Evolutionary conservation across 1,140 invertebrate species (phyloP), one percentile per base, ranked within the genome.

Genomic region (Gonioctena quinquepunctata): DNA sequence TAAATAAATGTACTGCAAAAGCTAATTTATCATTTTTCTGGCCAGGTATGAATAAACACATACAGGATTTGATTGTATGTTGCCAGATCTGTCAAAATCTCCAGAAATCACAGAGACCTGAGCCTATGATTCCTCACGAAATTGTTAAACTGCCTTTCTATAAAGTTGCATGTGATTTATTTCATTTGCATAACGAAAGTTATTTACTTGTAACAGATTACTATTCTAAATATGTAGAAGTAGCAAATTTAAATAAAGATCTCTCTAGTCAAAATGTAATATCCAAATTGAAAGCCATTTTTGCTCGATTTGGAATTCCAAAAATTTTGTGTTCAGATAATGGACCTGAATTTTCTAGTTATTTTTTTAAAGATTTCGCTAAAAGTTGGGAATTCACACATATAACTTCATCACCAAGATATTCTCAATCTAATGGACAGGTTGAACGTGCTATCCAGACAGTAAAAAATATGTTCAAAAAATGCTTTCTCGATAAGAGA

Each of bases 161-260:
- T 61, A 83, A 81, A 69, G 65, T 83, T 23, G 78, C 5, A 0
- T 57, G 26, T 50, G 71, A 83, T 71, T 67, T 81, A 22, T 79
- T 80, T 70, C 70, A 82, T 66, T 77, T 80, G 16, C 65, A 77
- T n/a, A 74, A 73, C 33, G 71, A 79, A 25, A 70, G 73, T 27
- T 83, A 79, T 73, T 26, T 84, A 2, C 23, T 84, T 13, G 71
- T 80, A 6, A 72, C 81, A 23, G 81, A 83, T 67, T 81, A 83
- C 72, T 81, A 74, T 73, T 79, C 75, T 25, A 81, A 81, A 68
- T 82, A 70, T 68, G 33, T 80, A 23, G 78, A 82, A 71, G 23
- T 81, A 6, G 57, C n/a, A 16, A 21, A 63, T 42, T n/a, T 42
- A 42, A 42, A 42, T n/a, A 42, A 42, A n/a, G 33, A 42, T 42